Base-by-base conservation (phyloP, 37 sponge, comb jelly and placozoan species). In the Chondrosia reniformis region DNA sequence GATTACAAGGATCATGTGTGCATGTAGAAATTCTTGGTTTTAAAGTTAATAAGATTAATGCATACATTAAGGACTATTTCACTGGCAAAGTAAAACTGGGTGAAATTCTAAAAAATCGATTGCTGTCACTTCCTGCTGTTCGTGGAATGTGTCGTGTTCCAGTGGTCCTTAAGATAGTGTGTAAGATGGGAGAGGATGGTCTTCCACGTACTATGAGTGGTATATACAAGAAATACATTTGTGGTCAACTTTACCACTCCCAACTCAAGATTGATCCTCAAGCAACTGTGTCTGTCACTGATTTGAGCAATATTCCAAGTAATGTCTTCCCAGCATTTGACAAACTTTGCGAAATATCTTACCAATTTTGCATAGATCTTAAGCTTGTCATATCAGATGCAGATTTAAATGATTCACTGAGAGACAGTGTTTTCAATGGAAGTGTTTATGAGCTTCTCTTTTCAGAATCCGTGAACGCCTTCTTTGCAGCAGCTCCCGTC, bases 91-190 rank as follows among this genome's bases (percentile, higher is more conserved):
- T n/a, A n/a, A n/a, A n/a, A n/a, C 4, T 40, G 5, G 72, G 44
- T 43, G 72, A 69, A 19, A 34, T 17, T 17, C 43, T 69, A 44
- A 36, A 43, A 13, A 37, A 39, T 21, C 31, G 72, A 17, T 44
- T 69, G 15, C n/a, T 6, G 42, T 25, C 3, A 31, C 72, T 69
- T 44, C 72, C 72, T 40, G 44, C 39, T 9, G 72, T 69, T 41
- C 39, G 42, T 41, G 72, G 72, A 34, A 31, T 69, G 41, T 69
- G 72, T 38, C 38, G 36, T 13, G 42, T 38, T 7, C 72, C 72
- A 17, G 72, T 69, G 32, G 72, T 69, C 15, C 25, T 69, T 41
- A 69, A 69, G 44, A 69, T 69, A 3, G 72, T 69, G 36, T 69
- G 72, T 39, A 34, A 25, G 44, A 41, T 69, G 24, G 72, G 72